phyloP scores from a whole-genome alignment of 2,888 invertebrate genomes.

The Cremastinae sp. region DNA sequence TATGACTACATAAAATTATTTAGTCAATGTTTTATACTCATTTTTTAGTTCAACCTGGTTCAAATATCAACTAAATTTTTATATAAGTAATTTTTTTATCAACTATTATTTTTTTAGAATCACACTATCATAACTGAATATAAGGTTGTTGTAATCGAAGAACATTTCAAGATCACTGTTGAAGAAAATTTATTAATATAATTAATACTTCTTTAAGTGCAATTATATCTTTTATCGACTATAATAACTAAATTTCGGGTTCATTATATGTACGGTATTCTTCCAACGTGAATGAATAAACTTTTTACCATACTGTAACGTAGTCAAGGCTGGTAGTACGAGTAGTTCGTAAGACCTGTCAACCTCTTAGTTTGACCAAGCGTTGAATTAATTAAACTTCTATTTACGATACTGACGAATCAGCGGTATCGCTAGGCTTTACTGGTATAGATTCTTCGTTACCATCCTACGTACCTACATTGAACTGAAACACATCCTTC shows the following conservation, averaged over 20 bases:
- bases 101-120: too few species aligned
- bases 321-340: slow-evolving; percentile 40
- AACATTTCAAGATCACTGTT: slow-evolving; percentile 23
- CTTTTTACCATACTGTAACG: slow-evolving; percentile 50
- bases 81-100: slow-evolving; percentile 8
- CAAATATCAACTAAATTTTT: too few species aligned
- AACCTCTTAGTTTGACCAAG: slow-evolving; percentile 74
- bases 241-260: slow-evolving; percentile 25
- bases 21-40: too few species aligned
- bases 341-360: slow-evolving; percentile 70
- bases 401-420: slow-evolving; percentile 80
- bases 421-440: slow-evolving; percentile 72
- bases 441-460: slow-evolving; percentile 43
- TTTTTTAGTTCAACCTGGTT: too few species aligned
- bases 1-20: neutral
- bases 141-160: too few species aligned
- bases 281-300: slow-evolving; percentile 47
- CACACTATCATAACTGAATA: too few species aligned
- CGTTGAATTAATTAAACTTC: slow-evolving; percentile 80
- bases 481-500: slow-evolving; percentile 31
- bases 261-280: slow-evolving; percentile 22
- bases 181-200: slow-evolving; percentile 37
- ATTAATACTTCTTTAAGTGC: slow-evolving; percentile 50
- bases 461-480: slow-evolving; percentile 13
- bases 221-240: slow-evolving; percentile 32